Conservation (phyloP, 2,888 invertebrate species). For the Volucella bombylans region DNA sequence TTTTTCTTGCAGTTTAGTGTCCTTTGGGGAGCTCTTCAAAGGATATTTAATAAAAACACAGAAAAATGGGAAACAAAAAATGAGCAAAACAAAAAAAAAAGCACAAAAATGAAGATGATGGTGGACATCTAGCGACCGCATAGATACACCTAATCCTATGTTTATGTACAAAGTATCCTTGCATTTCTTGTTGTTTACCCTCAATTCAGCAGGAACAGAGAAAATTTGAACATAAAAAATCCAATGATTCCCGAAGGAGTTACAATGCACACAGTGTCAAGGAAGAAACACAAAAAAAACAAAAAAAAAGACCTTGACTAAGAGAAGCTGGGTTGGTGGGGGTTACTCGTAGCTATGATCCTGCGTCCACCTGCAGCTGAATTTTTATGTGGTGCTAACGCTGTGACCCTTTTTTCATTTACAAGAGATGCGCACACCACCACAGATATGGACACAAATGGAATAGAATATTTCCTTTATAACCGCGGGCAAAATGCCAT, state of each 20-base stretch:
- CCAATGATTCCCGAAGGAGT: conserved; percentile 59
- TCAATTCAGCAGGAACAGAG: conserved; percentile 26
- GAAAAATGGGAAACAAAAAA: conserved; percentile 2
- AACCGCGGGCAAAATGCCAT: conserved; percentile 61
- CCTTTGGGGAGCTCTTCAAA: conserved; percentile 69
- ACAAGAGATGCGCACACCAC: too few species aligned
- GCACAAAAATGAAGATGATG: conserved; percentile 44
- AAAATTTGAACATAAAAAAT: conserved; percentile 64
- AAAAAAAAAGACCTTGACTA: too few species aligned
- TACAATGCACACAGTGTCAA: conserved; percentile 53
- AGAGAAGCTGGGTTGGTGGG: background rate
- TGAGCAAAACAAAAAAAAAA: background rate
- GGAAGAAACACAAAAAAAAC: background rate
- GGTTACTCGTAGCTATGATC: conserved; percentile 11
- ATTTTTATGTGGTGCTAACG: conserved; percentile 73
- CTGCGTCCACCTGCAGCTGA: conserved; percentile 70
- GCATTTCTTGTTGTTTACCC: conserved; percentile 65
- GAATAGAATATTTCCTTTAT: conserved; percentile 51
- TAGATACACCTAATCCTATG: conserved; percentile 61
- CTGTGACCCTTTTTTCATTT: conserved; percentile 60
- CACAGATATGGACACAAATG: conserved; percentile 14
- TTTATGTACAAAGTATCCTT: conserved; percentile 53
- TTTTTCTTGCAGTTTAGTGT: conserved; percentile 56
- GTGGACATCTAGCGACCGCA: conserved; percentile 60
- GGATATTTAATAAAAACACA: conserved; percentile 67